Base-by-base conservation (phyloP, 1,140 invertebrate species). In the Aplysia californica region DNA sequence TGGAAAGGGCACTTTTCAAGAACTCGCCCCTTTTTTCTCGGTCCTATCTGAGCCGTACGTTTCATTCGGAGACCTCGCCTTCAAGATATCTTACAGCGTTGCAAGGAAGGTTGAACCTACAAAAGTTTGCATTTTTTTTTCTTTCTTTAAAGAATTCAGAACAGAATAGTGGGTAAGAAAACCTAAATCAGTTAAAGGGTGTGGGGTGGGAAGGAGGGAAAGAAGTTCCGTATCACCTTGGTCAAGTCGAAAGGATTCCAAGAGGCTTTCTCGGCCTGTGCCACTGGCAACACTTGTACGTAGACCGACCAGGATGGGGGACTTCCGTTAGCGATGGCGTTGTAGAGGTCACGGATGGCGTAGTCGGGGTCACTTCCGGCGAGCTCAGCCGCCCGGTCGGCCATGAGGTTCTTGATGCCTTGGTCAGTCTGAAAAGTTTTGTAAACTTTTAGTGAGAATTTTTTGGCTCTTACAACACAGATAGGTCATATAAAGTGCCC, bases 291-390 rank as follows among this genome's bases (percentile, higher is more conserved):
- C 36, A 92, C 84, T 81, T 92, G 91, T 36, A 92, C 86, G 77
- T 88, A 90, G 20, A 92, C 58, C n/a, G 88, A 87, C 94, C 95
- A 99, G 2, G 93, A 92, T 18, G 97, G 97, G 86, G 90, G 95
- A 23, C 97, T 91, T 72, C 94, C 94, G n/a, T 90, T 91, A 5
- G 92, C 93, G 85, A 99, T 98, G 21, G 95, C 93, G 90, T 98
- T 97, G 90, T 96, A 98, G 61, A 99, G 89, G 90, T 98, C 96
- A 38, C 94, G 92, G 78, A 95, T 95, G 50, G 93, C 92, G 87
- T 97, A 98, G 87, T 98, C 97, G 0, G 97, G 96, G 90, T 98
- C 95, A 59, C 89, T 87, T 5, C 93, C 93, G 20, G 93, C 90
- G 23, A 98, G 85, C 74, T 94, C 90, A 1, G 87, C 92, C 5